Conservation (phyloP, 2,797 vertebrate genomes). For the Jordanella pulchra region DNA sequence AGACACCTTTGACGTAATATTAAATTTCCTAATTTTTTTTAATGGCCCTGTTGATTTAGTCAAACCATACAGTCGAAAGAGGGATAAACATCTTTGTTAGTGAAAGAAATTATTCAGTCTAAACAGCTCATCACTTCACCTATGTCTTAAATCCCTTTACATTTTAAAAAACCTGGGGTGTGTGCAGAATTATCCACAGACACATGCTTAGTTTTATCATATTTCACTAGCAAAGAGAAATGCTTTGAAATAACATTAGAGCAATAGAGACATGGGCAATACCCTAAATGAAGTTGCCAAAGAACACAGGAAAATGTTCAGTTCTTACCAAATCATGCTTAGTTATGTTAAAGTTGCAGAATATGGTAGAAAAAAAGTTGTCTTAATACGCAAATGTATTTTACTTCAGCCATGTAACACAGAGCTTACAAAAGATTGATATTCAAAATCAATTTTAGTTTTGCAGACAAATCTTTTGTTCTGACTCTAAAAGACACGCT, state of each 20-base stretch:
- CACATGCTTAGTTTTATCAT: constrained; percentile 52
- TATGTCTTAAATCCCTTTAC: constrained; percentile 67
- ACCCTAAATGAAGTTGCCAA: constrained; percentile 13
- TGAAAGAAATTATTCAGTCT: constrained; percentile 63
- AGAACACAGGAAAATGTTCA: constrained; percentile 9
- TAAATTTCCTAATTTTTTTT: constrained; percentile 40
- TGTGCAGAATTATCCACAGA: constrained; percentile 43
- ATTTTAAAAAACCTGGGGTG: constrained; percentile 60
- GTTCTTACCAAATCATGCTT: constrained; percentile 5
- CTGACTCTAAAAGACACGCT: constrained; percentile 14
- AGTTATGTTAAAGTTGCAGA: constrained; percentile 13
- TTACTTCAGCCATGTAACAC: constrained; percentile 3
- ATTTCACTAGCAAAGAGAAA: constrained; percentile 62
- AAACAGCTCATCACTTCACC: constrained; percentile 71
- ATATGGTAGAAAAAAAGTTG: not conserved
- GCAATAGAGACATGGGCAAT: constrained; percentile 1
- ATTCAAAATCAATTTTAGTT: constrained; percentile 25
- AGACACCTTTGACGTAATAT: constrained; percentile 51
- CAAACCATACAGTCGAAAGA: constrained; percentile 57
- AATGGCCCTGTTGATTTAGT: constrained; percentile 49
- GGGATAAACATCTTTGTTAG: constrained; percentile 67
- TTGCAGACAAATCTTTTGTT: constrained; percentile 37
- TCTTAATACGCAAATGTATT: constrained; percentile 7
- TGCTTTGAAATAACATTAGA: constrained; percentile 30
- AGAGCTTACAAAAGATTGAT: constrained; percentile 12